Conservation (phyloP, 1,140 invertebrate genomes). For the Apis laboriosa region DNA sequence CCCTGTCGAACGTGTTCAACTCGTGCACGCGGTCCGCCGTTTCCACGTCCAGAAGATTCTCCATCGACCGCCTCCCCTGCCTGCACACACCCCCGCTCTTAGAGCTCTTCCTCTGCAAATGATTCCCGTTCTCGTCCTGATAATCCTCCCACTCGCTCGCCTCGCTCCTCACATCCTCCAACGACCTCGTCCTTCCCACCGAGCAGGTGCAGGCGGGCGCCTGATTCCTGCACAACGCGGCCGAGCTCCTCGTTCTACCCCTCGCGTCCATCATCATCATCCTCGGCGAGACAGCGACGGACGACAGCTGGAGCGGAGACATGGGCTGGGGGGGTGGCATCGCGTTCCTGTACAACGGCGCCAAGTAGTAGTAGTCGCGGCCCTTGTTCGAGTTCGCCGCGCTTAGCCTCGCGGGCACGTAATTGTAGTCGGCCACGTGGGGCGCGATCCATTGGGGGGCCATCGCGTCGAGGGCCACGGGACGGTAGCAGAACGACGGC, state of each 20-base stretch:
- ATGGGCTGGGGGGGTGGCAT: conserved; percentile 75
- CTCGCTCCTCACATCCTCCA: conserved; percentile 86
- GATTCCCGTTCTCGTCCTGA: conserved; percentile 83
- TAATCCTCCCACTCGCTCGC: conserved; percentile 85
- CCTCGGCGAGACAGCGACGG: conserved; percentile 65
- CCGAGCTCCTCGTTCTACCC: conserved; percentile 73
- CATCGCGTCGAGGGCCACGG: conserved; percentile 76
- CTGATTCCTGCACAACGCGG: conserved; percentile 64
- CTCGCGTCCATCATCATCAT: conserved; percentile 79
- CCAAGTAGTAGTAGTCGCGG: conserved; percentile 86
- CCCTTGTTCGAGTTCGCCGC: conserved; percentile 81
- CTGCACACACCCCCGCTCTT: conserved; percentile 73
- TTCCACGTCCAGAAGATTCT: conserved; percentile 84
- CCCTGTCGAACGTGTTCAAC: conserved; percentile 62
- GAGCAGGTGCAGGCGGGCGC: conserved; percentile 82
- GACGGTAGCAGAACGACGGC: conserved; percentile 83
- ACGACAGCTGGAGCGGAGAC: conserved; percentile 67
- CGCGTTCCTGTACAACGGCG: conserved; percentile 85
- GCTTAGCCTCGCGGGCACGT: conserved; percentile 76
- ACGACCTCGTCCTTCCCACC: conserved; percentile 83
- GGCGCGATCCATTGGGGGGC: conserved; percentile 74
- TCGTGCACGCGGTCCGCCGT: conserved; percentile 56
- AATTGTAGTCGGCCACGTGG: conserved; percentile 80
- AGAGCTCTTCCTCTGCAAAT: conserved; percentile 78
- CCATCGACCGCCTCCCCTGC: conserved; percentile 84